Base-by-base conservation (phyloP, 1,140 invertebrate species). In the Cydia pomonella region DNA sequence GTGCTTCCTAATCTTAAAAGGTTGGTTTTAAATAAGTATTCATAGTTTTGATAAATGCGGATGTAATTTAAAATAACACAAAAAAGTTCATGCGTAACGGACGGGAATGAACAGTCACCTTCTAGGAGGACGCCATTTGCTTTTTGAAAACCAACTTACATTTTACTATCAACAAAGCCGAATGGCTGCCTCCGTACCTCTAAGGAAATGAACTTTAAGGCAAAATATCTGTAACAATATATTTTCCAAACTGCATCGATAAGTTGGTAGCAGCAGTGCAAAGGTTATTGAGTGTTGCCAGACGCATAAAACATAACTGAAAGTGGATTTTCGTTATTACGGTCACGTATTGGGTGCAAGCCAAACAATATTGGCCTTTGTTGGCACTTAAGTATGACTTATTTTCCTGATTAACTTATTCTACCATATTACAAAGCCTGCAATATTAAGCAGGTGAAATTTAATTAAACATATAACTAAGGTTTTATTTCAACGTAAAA, bases 261-360 rank as follows among this genome's bases (percentile, higher is more conserved):
- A 66, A 29, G n/a, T 33, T 66, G 25, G 63, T 5, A 33, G 27
- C 16, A 66, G n/a, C 50, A 53, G 50, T 5, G 13, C 50, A 18
- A 53, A 16, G 27, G 63, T 18, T 66, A 66, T 66, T 66, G 63
- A 66, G 63, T 66, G 63, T 66, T 66, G 63, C 63, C 63, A 66
- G 63, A 66, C 63, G 63, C 63, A 66, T 66, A 66, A 66, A 66
- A 29, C 63, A 66, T 66, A 33, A 66, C 63, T n/a, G 63, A 66
- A 66, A 66, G 63, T 66, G 63, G 63, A 66, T 66, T 66, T 66
- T 66, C 63, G 63, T 66, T 66, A 66, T 66, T 29, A 66, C 63
- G 12, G 50, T n/a, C 50, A 53, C 63, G 63, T 33, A 33, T 66
- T 66, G 63, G 63, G 63, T 16, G 29, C 23, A n/a, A 5, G 63